Evolutionary conservation across 2,888 invertebrate genomes (phyloP).

Genomic region (Leucophora obtusa): DNA sequence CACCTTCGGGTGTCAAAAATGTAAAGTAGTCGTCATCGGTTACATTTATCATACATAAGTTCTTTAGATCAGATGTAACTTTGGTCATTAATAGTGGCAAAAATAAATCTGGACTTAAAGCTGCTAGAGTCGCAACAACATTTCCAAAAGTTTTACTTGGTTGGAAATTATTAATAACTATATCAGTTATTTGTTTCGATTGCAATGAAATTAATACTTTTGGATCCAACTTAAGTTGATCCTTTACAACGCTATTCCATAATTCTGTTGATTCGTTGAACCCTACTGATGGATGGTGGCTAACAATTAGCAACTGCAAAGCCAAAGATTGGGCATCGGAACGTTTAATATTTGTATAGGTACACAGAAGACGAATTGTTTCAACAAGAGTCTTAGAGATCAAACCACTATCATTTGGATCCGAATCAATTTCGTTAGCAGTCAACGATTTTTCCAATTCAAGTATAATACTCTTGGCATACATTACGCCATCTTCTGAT

Average conservation of each 20-base stretch:
- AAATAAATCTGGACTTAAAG: constrained; percentile 83
- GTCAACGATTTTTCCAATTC: constrained; percentile 85
- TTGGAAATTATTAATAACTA: constrained; percentile 82
- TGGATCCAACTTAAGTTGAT: constrained; percentile 71
- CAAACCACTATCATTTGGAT: constrained; percentile 67
- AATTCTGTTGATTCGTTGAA: constrained; percentile 81
- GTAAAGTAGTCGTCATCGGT: constrained; percentile 89
- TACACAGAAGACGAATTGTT: constrained; percentile 72
- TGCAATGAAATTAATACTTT: constrained; percentile 82
- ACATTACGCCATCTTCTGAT: constrained; percentile 81
- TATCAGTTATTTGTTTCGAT: constrained; percentile 81
- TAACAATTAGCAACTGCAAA: constrained; percentile 84
- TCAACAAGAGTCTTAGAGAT: constrained; percentile 73
- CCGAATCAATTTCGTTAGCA: constrained; percentile 80
- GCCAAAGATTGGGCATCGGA: constrained; percentile 82
- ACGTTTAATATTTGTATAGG: constrained; percentile 69
- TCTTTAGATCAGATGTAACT: constrained; percentile 82
- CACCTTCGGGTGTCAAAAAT: constrained; percentile 91
- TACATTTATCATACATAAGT: constrained; percentile 84
- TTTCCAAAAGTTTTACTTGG: constrained; percentile 82
- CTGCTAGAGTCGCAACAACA: constrained; percentile 85
- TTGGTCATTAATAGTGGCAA: constrained; percentile 83
- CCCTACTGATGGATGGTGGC: constrained; percentile 87
- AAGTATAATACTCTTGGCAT: constrained; percentile 83
- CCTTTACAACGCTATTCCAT: constrained; percentile 84